A percentile compares a stretch with the other conserved stretches of the same genome.
Evolutionary conservation across 1,140 invertebrate genomes (phyloP).

Genomic region (Cotesia glomerata): DNA sequence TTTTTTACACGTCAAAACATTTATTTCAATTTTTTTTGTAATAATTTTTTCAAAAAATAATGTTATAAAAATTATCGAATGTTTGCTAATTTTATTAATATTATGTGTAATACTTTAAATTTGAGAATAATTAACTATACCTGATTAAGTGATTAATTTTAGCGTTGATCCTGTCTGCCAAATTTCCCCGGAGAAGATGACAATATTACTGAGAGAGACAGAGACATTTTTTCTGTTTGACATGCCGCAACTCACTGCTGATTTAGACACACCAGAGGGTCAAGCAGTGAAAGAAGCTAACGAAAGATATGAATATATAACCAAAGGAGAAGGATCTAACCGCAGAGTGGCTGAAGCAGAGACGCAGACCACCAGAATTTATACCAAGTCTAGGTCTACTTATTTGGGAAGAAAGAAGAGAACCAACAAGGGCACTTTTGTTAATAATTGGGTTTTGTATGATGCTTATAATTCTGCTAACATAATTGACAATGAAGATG

Average conservation of each 20-base stretch:
- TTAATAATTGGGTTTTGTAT: constrained; percentile 77
- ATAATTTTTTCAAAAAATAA: no score
- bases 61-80: no score
- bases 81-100: no score
- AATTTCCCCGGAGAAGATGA: constrained; percentile 63
- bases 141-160: no score
- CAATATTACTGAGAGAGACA: constrained; percentile 70
- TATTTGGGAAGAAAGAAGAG: constrained; percentile 63
- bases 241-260: constrained; percentile 67
- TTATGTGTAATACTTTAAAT: no score
- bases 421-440: constrained; percentile 67
- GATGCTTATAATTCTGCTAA: constrained; percentile 63
- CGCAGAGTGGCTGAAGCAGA: constrained; percentile 69
- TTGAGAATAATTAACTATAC: no score
- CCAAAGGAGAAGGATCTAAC: constrained; percentile 67
- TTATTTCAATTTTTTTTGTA: no score
- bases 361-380: constrained; percentile 69
- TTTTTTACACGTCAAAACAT: no score
- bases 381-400: constrained; percentile 69
- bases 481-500: constrained; percentile 22
- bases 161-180: constrained; percentile 25
- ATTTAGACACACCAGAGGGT: constrained; percentile 67
- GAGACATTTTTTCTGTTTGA: constrained; percentile 71
- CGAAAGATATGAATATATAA: constrained; percentile 70
- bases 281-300: constrained; percentile 67